A percentile compares a stretch with the other conserved stretches of the same genome.
Conservation (phyloP, 2,888 invertebrate genomes). For the Oxyteleia sp. region DNA sequence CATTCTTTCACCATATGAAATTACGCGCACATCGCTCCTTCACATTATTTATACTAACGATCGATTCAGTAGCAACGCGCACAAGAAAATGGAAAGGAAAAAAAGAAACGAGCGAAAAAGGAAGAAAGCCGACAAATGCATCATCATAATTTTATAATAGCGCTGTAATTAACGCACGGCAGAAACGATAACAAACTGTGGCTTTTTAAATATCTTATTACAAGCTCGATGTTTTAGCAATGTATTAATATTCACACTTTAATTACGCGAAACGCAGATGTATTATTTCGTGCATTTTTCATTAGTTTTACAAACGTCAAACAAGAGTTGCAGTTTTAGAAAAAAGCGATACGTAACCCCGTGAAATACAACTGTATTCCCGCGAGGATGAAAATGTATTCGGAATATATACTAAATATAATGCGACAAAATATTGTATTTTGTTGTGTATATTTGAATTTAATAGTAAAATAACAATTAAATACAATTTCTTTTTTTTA, state of each 20-base stretch:
- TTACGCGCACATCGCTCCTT: conserved; percentile 61
- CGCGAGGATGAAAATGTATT: too few relatives aligned
- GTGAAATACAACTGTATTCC: too few relatives aligned
- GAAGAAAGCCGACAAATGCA: conserved; percentile 49
- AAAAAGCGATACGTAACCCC: conserved; percentile 19
- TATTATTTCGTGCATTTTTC: conserved; percentile 48
- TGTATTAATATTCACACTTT: conserved; percentile 66
- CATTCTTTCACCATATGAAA: conserved; percentile 70
- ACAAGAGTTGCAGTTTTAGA: conserved; percentile 26
- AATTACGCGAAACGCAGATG: conserved; percentile 49
- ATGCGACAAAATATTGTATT: too few relatives aligned
- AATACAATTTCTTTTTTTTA: too few relatives aligned
- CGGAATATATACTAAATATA: too few relatives aligned
- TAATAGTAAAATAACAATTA: too few relatives aligned
- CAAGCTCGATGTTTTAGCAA: conserved; percentile 57
- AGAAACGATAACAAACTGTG: conserved; percentile 54
- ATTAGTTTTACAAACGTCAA: conserved; percentile 43
- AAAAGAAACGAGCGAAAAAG: conserved; percentile 20
- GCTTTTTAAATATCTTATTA: conserved; percentile 64
- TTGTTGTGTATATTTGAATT: too few relatives aligned
- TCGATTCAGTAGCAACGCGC: conserved; percentile 57
- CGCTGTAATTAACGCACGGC: conserved; percentile 59
- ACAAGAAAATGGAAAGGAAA: conserved; percentile 11
- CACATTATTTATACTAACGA: conserved; percentile 69
- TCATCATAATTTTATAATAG: conserved; percentile 65